phyloP scores from a whole-genome alignment of 2,888 invertebrate species.

The Rotaria sp. region DNA sequence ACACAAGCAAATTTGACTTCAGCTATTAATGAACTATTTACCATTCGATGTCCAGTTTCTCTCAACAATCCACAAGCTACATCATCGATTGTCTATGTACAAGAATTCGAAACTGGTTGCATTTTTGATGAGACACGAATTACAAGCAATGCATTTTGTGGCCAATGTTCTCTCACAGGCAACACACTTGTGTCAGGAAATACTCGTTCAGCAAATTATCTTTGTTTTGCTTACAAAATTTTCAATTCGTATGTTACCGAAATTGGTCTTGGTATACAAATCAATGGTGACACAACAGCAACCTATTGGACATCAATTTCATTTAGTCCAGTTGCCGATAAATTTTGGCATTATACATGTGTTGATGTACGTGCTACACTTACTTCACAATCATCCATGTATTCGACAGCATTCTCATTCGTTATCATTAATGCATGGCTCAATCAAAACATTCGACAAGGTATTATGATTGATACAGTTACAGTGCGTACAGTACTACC shows the following conservation, averaged over 20 bases:
- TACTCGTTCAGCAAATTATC: background rate
- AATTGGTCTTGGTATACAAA: background rate
- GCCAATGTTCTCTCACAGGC: constrained; percentile 19
- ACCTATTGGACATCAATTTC: background rate
- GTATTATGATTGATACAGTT: constrained; percentile 19
- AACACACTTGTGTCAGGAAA: background rate
- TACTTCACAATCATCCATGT: background rate
- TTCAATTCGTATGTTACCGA: background rate
- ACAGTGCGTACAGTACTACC: constrained; percentile 30
- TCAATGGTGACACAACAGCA: background rate
- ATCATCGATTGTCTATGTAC: background rate
- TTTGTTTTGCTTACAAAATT: background rate
- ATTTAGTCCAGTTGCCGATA: background rate
- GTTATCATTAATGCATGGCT: background rate
- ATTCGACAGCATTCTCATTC: background rate
- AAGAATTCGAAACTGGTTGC: constrained; percentile 31
- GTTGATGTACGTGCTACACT: background rate
- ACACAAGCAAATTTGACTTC: background rate
- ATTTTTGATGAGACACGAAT: background rate
- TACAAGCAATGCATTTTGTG: constrained; percentile 32
- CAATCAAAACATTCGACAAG: background rate
- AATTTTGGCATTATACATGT: constrained; percentile 36
- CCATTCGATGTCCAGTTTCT: constrained; percentile 34
- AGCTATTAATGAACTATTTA: background rate
- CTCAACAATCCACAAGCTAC: background rate